Evolutionary conservation across 2,888 invertebrate genomes (phyloP).

Genomic region (Thymelicus lineola): DNA sequence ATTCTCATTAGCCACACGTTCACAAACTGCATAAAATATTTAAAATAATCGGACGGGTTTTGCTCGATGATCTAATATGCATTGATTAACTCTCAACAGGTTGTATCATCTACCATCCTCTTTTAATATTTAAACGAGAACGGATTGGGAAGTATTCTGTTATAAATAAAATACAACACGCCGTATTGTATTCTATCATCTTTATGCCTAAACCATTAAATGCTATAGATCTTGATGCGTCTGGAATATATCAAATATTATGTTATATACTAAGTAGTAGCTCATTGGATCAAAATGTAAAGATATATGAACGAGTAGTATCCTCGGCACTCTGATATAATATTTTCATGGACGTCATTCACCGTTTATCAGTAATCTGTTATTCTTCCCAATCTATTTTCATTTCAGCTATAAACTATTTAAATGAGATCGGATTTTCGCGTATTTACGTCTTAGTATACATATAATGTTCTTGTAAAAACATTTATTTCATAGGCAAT

Average conservation of each 20-base stretch:
- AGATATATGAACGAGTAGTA: neutral
- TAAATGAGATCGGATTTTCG: too few relatives aligned
- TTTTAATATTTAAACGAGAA: slow-evolving; percentile 25
- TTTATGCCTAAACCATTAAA: slow-evolving; percentile 14
- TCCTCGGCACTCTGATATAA: too few relatives aligned
- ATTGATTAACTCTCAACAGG: slow-evolving; percentile 66
- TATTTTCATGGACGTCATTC: too few relatives aligned
- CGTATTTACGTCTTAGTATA: too few relatives aligned
- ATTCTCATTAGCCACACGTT: slow-evolving; percentile 28
- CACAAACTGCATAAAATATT: slow-evolving; percentile 44
- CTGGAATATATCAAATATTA: slow-evolving; percentile 27
- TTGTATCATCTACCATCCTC: slow-evolving; percentile 40
- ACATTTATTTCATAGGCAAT: neutral
- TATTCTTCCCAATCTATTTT: too few relatives aligned
- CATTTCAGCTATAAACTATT: too few relatives aligned
- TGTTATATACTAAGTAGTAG: neutral
- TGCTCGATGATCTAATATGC: slow-evolving; percentile 74
- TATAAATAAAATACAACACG: slow-evolving; percentile 20
- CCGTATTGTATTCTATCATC: slow-evolving; percentile 14
- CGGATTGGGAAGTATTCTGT: slow-evolving; percentile 21
- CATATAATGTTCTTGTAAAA: neutral
- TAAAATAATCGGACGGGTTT: slow-evolving; percentile 69
- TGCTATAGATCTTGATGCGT: slow-evolving; percentile 14
- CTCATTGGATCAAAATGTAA: neutral
- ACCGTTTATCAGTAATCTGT: too few relatives aligned